A percentile compares a stretch with the other conserved stretches of the same genome.
These are phyloP conservation scores for Trinectes maculatus DNA, from an alignment of 2,113 vertebrate species.

Conservation along the genomic window DNA sequence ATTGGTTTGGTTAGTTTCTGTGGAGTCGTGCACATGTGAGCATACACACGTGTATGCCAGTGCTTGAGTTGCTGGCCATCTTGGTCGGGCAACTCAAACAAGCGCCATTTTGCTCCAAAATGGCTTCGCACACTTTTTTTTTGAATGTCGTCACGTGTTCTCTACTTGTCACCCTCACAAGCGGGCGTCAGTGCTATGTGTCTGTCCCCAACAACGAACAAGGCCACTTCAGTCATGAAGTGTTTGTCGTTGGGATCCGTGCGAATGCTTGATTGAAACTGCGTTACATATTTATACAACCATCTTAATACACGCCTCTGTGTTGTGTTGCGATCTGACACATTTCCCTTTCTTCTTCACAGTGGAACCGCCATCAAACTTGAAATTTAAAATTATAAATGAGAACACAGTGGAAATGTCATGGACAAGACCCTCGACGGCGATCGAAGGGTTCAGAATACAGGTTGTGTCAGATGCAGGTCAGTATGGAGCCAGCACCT, in stretches of 20 bases:
- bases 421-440: conserved; percentile 88
- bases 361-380: conserved; percentile 97
- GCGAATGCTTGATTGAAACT: conserved; percentile 84
- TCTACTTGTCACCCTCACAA: conserved; percentile 71
- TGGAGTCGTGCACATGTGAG: conserved; percentile 87
- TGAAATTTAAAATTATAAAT: conserved; percentile 99
- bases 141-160: conserved; percentile 80
- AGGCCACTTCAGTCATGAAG: conserved; percentile 83
- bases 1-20: conserved; percentile 82
- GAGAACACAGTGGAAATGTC: conserved; percentile 98
- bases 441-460: conserved; percentile 93
- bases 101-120: conserved; percentile 91
- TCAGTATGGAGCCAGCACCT: conserved; percentile 68
- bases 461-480: conserved; percentile 90
- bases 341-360: conserved; percentile 79
- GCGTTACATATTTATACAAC: conserved; percentile 66
- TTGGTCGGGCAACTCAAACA: conserved; percentile 93
- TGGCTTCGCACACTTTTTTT: conserved; percentile 86
- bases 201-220: conserved; percentile 89
- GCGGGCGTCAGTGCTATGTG: conserved; percentile 82
- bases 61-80: conserved; percentile 94
- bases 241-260: conserved; percentile 94
- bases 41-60: conserved; percentile 81
- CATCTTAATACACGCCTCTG: conserved; percentile 16
- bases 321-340: conserved; percentile 67